Evolutionary conservation across 1,140 invertebrate species (phyloP).

Genomic region (Macrocentrus cingulum): DNA sequence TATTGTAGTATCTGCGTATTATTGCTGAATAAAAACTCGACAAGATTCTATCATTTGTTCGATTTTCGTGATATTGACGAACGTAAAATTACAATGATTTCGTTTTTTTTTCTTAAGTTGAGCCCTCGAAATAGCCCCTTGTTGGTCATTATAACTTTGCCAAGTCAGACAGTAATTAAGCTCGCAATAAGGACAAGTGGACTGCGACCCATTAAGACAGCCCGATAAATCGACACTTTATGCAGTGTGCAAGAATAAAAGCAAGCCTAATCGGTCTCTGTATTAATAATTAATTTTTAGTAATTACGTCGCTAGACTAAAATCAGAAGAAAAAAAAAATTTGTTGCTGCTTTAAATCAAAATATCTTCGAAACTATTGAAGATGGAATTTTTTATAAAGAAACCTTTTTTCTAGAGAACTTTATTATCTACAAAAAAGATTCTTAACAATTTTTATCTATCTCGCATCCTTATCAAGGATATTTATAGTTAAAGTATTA

Average conservation of each 20-base stretch:
- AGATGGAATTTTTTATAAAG: no score
- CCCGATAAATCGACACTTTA: constrained; percentile 57
- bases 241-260: constrained; percentile 43
- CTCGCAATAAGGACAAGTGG: constrained; percentile 58
- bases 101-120: constrained; percentile 1
- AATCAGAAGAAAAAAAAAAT: neutral
- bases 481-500: no score
- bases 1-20: constrained; percentile 5
- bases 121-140: constrained; percentile 36
- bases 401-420: no score
- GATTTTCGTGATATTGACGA: neutral
- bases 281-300: no score
- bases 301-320: no score
- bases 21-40: neutral
- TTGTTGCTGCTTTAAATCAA: neutral
- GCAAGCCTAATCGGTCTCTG: no score
- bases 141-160: constrained; percentile 58
- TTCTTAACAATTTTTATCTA: no score
- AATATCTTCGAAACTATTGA: no score
- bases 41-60: neutral
- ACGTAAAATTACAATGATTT: neutral
- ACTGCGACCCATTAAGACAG: constrained; percentile 40
- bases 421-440: no score
- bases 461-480: no score
- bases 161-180: constrained; percentile 59